Conservation (phyloP, 2,797 vertebrate genomes). For the Amblyraja radiata region DNA sequence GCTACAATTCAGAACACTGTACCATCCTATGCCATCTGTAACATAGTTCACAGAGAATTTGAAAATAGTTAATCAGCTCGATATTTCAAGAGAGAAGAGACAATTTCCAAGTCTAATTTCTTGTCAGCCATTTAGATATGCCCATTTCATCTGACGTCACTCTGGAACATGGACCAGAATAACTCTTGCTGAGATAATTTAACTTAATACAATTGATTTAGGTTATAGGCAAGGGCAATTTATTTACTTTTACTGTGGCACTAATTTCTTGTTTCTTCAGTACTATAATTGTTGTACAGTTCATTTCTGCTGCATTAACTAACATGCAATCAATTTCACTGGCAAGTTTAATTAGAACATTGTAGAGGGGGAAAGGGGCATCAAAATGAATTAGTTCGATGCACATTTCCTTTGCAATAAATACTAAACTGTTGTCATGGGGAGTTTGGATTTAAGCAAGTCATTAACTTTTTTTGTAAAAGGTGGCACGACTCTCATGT, state of each 20-base stretch:
- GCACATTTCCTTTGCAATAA: neutral
- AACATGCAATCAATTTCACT: neutral
- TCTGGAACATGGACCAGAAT: neutral
- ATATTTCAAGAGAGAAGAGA: neutral
- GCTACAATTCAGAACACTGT: no score
- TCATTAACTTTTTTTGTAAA: neutral
- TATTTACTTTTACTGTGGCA: neutral
- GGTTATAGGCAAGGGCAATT: neutral
- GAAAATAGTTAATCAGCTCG: neutral
- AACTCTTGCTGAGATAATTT: neutral
- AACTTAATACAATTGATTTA: neutral
- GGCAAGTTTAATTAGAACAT: constrained; percentile 1
- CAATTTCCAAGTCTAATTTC: neutral
- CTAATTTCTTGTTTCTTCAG: neutral
- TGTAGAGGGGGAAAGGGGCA: neutral
- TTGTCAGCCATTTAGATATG: neutral
- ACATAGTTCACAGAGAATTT: neutral
- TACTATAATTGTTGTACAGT: neutral
- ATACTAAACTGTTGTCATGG: neutral
- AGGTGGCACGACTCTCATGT: neutral
- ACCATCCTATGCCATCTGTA: no score
- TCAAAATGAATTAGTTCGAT: neutral
- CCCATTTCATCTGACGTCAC: neutral
- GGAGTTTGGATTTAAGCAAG: neutral
- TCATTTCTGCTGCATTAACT: neutral